Base-by-base conservation (phyloP, 1,140 invertebrate species). In the Babylonia areolata region DNA sequence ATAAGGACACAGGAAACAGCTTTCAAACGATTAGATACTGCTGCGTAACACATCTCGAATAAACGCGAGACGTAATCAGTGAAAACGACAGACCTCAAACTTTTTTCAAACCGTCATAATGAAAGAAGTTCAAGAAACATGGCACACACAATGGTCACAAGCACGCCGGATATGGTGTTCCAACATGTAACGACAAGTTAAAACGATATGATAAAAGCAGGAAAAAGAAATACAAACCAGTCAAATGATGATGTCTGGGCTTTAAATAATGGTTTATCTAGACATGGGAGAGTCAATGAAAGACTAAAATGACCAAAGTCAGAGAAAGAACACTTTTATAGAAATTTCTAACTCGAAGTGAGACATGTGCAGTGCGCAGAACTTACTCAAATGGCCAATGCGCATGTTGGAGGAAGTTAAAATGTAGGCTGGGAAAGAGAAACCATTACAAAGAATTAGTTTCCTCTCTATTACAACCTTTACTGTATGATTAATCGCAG, bases 101-200 rank as follows among this genome's bases (percentile, higher is more conserved):
- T 23, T 6, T 20, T 64, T 64, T 64, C 23, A 64, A 51, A 51
- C 46, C 6, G 20, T 20, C 46, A 20, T 51, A 51, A 51, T n/a
- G n/a, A n/a, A n/a, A n/a, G n/a, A n/a, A 51, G 28, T 2, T 12
- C 58, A 64, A 64, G 58, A 23, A 64, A 64, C 58, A 64, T 64
- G 58, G 58, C 58, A 28, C 58, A 64, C 58, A 64, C 15, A 64
- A 23, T 64, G 58, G 58, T 64, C 58, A 20, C 15, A 64, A 28
- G 58, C 58, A 64, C 58, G 58, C 58, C 58, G 58, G 58, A 64
- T 64, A 64, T 23, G 58, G 28, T 51, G 46, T 51, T 51, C 46
- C 58, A 23, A 64, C 58, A 64, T 64, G 58, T 64, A 64, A 64
- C 58, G 58, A 64, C 58, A 64, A 64, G 58, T 64, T 64, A 64